phyloP scores from a whole-genome alignment of 2,797 vertebrate genomes.

The Pempheris klunzingeri region DNA sequence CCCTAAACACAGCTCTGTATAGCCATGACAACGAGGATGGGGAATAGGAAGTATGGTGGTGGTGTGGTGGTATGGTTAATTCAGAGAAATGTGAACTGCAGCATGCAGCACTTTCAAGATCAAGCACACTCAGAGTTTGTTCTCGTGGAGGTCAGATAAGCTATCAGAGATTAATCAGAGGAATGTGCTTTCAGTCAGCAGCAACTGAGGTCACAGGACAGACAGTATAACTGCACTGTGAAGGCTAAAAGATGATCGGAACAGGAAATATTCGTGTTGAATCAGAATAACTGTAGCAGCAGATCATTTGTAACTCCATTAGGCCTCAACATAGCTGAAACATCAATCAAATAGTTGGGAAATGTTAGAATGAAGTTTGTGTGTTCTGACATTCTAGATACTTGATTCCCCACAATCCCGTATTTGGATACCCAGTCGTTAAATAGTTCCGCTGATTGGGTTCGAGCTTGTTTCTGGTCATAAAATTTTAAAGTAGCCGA shows the following conservation, averaged over 20 bases:
- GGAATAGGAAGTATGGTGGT: no score
- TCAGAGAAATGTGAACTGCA: conserved; percentile 6
- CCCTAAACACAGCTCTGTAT: no score
- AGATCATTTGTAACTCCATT: background rate
- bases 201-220: background rate
- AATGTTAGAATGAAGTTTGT: background rate
- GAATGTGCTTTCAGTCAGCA: conserved; percentile 40
- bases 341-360: background rate
- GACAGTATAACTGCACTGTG: background rate
- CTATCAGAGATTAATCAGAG: conserved; percentile 34
- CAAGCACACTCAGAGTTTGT: background rate
- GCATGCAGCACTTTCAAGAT: background rate
- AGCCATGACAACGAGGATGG: no score
- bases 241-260: background rate
- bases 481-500: conserved; percentile 25
- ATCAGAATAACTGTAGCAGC: background rate
- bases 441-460: background rate
- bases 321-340: background rate
- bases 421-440: background rate
- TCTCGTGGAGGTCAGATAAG: conserved; percentile 46
- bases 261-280: background rate
- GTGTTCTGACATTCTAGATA: background rate
- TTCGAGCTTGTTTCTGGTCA: conserved; percentile 10
- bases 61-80: background rate
- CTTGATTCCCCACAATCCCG: background rate